Evolutionary conservation across 1,140 invertebrate species (phyloP).

Genomic region (Pemphigus obesinymphae): DNA sequence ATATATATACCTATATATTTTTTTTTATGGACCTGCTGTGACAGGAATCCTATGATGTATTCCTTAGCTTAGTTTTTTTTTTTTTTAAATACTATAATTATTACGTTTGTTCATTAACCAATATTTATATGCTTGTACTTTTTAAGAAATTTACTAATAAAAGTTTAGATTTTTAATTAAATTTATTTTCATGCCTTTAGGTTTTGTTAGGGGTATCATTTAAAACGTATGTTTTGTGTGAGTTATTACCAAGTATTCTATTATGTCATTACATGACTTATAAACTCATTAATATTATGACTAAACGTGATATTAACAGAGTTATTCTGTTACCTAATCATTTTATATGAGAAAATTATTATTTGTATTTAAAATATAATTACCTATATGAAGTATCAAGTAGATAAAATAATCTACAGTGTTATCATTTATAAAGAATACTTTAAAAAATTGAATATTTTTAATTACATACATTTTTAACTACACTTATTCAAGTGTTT

Average conservation of each 20-base stretch:
- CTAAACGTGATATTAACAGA: background rate
- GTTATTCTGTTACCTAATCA: background rate
- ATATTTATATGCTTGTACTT: constrained; percentile 42
- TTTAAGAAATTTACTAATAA: constrained; percentile 42
- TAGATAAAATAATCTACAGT: background rate
- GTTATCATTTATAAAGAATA: background rate
- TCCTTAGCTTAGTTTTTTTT: constrained; percentile 39
- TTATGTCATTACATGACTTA: background rate
- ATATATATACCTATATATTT: background rate
- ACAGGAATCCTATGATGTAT: constrained; percentile 29
- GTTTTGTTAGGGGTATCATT: background rate
- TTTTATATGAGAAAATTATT: background rate
- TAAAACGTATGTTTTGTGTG: background rate
- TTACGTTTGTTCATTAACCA: constrained; percentile 40
- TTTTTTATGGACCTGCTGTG: constrained; percentile 34
- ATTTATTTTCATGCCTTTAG: background rate
- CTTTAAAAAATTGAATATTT: too few relatives aligned
- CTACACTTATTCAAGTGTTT: too few relatives aligned
- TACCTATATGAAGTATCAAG: background rate
- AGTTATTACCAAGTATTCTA: background rate
- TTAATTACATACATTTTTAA: too few relatives aligned
- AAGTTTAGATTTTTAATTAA: constrained; percentile 40
- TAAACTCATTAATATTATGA: background rate
- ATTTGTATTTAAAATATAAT: background rate
- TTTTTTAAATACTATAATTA: constrained; percentile 30